These are phyloP conservation scores for Lerista edwardsae DNA, from an alignment of 2,797 vertebrate species.

Conservation along the genomic window DNA sequence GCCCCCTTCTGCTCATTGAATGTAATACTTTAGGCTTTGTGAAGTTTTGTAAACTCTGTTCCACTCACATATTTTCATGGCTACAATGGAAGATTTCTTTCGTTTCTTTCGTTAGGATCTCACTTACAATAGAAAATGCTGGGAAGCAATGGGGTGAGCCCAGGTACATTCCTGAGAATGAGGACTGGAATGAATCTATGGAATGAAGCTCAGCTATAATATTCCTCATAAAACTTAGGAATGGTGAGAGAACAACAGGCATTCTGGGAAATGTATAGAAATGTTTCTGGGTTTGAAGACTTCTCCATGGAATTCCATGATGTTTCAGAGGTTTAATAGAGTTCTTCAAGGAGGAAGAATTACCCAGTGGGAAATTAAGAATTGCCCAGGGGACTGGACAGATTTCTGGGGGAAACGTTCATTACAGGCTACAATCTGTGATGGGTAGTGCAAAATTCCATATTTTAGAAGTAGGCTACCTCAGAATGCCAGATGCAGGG, in stretches of 20 bases:
- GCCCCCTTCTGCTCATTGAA: constrained; percentile 62
- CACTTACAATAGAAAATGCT: not conserved
- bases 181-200: not conserved
- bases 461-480: too few species aligned
- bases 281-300: not conserved
- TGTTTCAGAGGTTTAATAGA: not conserved
- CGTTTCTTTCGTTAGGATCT: not conserved
- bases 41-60: not conserved
- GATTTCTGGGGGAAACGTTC: too few species aligned
- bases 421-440: too few species aligned
- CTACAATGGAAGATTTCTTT: not conserved
- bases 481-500: too few species aligned
- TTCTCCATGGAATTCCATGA: not conserved
- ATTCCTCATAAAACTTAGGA: not conserved
- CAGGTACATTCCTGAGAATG: not conserved
- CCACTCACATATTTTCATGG: not conserved
- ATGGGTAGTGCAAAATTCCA: too few species aligned
- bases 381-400: too few species aligned
- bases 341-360: not conserved
- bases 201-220: not conserved
- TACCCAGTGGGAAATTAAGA: too few species aligned
- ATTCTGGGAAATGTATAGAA: not conserved
- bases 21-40: constrained; percentile 1
- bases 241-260: not conserved
- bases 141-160: not conserved